Evolutionary conservation across 2,888 invertebrate species (phyloP), one percentile per base, ranked within the genome.

Genomic region (Cantharis rustica): DNA sequence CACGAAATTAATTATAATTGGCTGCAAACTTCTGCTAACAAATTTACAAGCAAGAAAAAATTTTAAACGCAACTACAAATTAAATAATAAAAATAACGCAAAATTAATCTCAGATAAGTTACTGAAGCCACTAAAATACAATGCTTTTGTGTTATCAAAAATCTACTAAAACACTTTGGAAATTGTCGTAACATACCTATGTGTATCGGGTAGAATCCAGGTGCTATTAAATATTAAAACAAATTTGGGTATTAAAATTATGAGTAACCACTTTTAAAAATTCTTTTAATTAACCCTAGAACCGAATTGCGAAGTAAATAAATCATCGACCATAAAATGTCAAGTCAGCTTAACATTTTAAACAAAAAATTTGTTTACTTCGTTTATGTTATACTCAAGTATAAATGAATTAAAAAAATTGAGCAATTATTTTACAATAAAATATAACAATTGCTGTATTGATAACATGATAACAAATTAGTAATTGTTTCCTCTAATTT

Each of bases 161-260:
- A 47, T 47, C 47, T 47, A 47, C 47, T 31, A 31, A 31, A 31
- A 13, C 31, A 13, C 4, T 10, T 47, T 47, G n/a, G 1, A 47
- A 47, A n/a, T n/a, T 47, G n/a, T 20, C 26, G 11, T 69, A 61
- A 77, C 77, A 17, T 77, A 77, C 77, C 77, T 70, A 77, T 26
- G 23, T 75, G 75, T 72, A 75, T 72, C 9, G 77, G 77, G 61
- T 72, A 75, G 66, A 77, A 77, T 69, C 77, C 77, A 61, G 75
- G 77, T 26, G 74, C 77, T 77, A 47, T 63, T 64, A 20, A 7
- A 63, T 68, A 47, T 27, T 69, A 69, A 16, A 72, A 68, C 31
- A 72, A 27, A 20, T 69, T n/a, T 27, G 10, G 23, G 23, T 15
- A 27, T 69, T 69, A 69, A 69, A 26, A 20, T 69, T 27, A 16